Evolutionary conservation across 2,113 vertebrate species (phyloP).

Genomic region (Chionomys nivalis): DNA sequence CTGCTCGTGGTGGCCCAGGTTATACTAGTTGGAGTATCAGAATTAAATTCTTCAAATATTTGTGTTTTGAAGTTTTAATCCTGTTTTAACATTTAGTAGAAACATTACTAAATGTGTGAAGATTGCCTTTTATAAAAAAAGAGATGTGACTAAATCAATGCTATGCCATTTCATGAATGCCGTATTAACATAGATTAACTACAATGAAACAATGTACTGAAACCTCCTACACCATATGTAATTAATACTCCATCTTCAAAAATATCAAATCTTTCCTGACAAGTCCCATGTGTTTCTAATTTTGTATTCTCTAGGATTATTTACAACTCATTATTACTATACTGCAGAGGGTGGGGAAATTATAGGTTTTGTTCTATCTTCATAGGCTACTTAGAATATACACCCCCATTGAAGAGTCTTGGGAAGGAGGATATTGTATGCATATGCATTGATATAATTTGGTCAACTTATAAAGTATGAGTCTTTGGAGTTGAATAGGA

Average conservation of each 20-base stretch:
- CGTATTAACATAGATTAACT: background rate
- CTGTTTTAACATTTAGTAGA: background rate
- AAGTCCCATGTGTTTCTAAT: background rate
- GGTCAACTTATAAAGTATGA: background rate
- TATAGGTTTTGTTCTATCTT: too few relatives aligned
- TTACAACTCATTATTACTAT: background rate
- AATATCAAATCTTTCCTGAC: background rate
- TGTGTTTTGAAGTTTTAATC: background rate
- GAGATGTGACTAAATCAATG: background rate
- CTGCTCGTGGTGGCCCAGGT: too few relatives aligned
- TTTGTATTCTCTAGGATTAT: background rate
- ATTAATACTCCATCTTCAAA: background rate
- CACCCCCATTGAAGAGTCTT: background rate
- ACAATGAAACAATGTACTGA: background rate
- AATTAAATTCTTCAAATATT: background rate
- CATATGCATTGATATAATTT: background rate
- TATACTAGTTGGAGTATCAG: background rate
- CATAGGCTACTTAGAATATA: background rate
- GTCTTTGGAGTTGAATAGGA: background rate
- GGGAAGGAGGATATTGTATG: background rate
- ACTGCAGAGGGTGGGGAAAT: background rate
- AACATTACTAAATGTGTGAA: background rate
- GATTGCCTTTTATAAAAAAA: background rate
- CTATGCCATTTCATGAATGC: background rate
- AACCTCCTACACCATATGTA: background rate